Base-by-base conservation (phyloP, 2,797 vertebrate species). In the Eulemur coronatus region DNA sequence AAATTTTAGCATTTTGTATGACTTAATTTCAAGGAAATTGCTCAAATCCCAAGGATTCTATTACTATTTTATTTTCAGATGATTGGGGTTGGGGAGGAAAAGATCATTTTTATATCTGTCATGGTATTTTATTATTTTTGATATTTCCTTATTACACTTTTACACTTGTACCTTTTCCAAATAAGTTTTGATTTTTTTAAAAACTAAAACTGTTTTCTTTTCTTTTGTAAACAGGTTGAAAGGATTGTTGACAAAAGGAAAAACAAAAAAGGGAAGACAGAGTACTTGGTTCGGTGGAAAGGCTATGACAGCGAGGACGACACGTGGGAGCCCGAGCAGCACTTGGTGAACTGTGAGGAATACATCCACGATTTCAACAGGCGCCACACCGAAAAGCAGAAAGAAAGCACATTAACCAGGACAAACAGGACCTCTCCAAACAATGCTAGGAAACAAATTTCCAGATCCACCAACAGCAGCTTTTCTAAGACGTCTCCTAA, bases 271-370 rank as follows among this genome's bases (percentile, higher is more conserved):
- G 99, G 99, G 59, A 99, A 99, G 98, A 99, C 99, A 18, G 99
- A 99, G 96, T 99, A 99, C 96, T 98, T 99, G 97, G 99, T 99
- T 30, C 98, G 99, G 79, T 99, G 99, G 99, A 99, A 99, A 98
- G 99, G 99, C 84, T 99, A 99, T 0, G 99, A 99, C 30, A 99
- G 99, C 0, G 99, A 99, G 94, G 99, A 99, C 0, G 99, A 99
- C 97, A 99, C 99, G 0, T 99, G 99, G 99, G 99, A 99, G 95
- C 99, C 99, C 0, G 99, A 99, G 97, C 99, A 98, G 95, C 99
- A 99, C 98, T 99, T 99, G 96, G 99, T 99, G 88, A 99, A 99
- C 96, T 99, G 99, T 95, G 99, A 99, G 98, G 99, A 99, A 79
- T 99, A 99, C 94, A 99, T 99, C 93, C 99, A 99, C 9, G 99